Base-by-base conservation (phyloP, 2,888 invertebrate species). In the Gryllus longicercus region DNA sequence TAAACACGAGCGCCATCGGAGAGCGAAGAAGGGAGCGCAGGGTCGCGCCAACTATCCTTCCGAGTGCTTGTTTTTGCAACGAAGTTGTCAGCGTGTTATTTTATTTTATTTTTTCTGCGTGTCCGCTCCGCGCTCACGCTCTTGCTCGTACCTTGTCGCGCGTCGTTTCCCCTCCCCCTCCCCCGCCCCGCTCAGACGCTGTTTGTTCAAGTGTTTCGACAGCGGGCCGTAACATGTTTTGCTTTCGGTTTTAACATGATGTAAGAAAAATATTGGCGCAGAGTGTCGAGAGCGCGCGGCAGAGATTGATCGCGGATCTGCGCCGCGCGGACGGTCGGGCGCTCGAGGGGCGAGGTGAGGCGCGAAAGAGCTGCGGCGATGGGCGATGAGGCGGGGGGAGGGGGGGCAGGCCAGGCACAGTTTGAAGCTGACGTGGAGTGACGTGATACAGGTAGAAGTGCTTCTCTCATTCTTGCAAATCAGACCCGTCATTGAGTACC, bases 151-250 rank as follows among this genome's bases (percentile, higher is more conserved):
- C 21, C 50, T 49, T 38, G 77, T 77, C 78, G 63, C 78, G 74
- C 74, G 78, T 12, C 21, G 21, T 51, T n/a, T 50, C n/a, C 25
- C 50, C 11, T 12, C 23, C 25, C 78, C n/a, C 10, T 21, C 38
- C 78, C 38, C 21, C 77, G 21, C 75, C 14, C 74, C 49, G 16
- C 74, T 11, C n/a, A 38, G 16, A 63, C 63, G 63, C 63, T 63
- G 63, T 63, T 63, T 21, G n/a, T 51, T 23, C 51, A 63, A 79
- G 78, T 50, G 21, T 79, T 79, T 74, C 74, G 78, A 75, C 78
- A 75, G 75, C 74, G 50, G n/a, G 63, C 21, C 74, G 51, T 79
- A 74, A 79, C 74, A 50, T 79, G 78, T 79, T 79, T 78, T 79
- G 78, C 74, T 79, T 75, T 78, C 49, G 18, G 23, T 51, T 78